phyloP scores from a whole-genome alignment of 1,140 invertebrate genomes.

The Pseudomyrmex flavicornis region DNA sequence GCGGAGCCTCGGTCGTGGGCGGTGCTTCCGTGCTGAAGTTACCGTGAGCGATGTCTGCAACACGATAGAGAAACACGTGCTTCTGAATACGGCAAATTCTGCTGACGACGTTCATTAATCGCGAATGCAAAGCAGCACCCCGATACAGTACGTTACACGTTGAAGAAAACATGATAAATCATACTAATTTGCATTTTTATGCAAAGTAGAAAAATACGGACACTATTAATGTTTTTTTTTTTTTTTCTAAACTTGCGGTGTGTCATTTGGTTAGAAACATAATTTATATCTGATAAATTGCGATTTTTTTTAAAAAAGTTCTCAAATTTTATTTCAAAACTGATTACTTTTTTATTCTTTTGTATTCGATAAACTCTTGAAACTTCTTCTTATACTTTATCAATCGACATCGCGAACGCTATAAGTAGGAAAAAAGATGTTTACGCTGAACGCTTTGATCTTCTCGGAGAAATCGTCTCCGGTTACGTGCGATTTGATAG shows the following conservation, averaged over 20 bases:
- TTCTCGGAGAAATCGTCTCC: not conserved
- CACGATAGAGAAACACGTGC: slow-evolving; percentile 42
- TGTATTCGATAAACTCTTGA: not conserved
- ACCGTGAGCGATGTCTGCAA: slow-evolving; percentile 84
- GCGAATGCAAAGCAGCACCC: not conserved
- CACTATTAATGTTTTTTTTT: not conserved
- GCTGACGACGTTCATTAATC: slow-evolving; percentile 8
- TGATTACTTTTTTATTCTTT: too few relatives aligned
- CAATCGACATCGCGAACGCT: not conserved
- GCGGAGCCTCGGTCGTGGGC: slow-evolving; percentile 82
- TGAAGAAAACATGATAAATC: not conserved
- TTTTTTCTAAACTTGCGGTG: too few relatives aligned
- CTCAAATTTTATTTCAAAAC: too few relatives aligned
- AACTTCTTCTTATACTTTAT: not conserved
- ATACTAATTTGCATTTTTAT: not conserved
- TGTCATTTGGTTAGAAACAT: too few relatives aligned
- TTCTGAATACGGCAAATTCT: slow-evolving; percentile 1
- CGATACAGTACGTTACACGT: not conserved
- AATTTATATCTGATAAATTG: too few relatives aligned
- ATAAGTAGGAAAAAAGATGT: not conserved
- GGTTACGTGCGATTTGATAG: slow-evolving; percentile 7
- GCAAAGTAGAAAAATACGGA: not conserved
- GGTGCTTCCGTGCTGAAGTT: slow-evolving; percentile 84
- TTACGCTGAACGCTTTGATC: not conserved
- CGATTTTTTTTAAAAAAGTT: too few relatives aligned